Conservation (phyloP, 1,140 invertebrate species). For the Atopsyche davidsoni region DNA sequence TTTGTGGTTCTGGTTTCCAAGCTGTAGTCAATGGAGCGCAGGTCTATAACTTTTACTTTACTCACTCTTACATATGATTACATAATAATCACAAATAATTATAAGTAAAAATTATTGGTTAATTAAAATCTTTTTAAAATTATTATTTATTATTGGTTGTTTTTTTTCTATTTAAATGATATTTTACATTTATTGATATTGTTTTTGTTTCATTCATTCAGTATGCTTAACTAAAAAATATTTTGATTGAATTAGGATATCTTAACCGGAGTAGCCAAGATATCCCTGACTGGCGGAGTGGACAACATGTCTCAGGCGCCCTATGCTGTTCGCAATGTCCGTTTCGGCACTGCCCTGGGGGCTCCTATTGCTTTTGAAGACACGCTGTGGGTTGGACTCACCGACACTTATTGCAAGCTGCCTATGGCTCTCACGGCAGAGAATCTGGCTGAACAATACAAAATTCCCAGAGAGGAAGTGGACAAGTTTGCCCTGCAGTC, state of each 20-base stretch:
- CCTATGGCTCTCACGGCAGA: constrained; percentile 98
- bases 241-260: constrained; percentile 83
- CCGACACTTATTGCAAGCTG: constrained; percentile 83
- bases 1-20: constrained; percentile 96
- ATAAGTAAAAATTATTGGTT: too few species aligned
- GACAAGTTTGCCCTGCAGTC: constrained; percentile 86
- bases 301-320: constrained; percentile 97
- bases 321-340: constrained; percentile 75
- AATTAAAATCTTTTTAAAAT: too few species aligned
- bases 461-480: constrained; percentile 77
- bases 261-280: constrained; percentile 72
- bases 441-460: constrained; percentile 89
- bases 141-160: too few species aligned
- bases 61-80: background rate
- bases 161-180: background rate
- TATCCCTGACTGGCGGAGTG: constrained; percentile 85
- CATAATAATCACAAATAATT: too few species aligned
- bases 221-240: too few species aligned
- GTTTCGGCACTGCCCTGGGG: constrained; percentile 90
- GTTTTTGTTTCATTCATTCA: constrained; percentile 8
- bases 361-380: constrained; percentile 80
- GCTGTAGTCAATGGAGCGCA: constrained; percentile 86
- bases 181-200: background rate
- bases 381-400: constrained; percentile 82
- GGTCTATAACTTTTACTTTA: constrained; percentile 46